Percentiles rank a stretch among this genome's conserved stretches.
These are phyloP conservation scores for Panagrolaimus sp. DNA, from an alignment of 1,140 invertebrate genomes.

Conservation along the genomic window DNA sequence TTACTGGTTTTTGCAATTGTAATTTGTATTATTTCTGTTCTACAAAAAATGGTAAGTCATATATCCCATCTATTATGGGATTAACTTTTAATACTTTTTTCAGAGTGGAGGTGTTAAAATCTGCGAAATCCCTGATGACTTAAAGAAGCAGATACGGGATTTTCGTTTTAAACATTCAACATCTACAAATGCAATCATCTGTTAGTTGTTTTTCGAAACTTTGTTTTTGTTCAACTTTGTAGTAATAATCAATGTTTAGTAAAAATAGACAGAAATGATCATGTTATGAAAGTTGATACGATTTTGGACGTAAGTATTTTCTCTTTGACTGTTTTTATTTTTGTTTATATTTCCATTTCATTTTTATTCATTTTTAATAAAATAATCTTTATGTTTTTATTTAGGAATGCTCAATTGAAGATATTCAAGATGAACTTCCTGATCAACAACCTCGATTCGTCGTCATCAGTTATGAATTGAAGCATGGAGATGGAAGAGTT, in stretches of 20 bases:
- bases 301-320: too few species aligned
- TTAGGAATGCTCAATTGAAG: conserved; percentile 72
- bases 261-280: conserved; percentile 77
- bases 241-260: conserved; percentile 63
- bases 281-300: conserved; percentile 64
- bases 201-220: conserved; percentile 29
- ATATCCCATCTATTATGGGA: too few species aligned
- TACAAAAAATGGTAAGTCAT: too few species aligned
- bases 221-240: background rate
- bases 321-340: too few species aligned
- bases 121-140: conserved; percentile 38
- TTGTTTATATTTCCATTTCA: too few species aligned
- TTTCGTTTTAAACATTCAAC: conserved; percentile 45
- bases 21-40: too few species aligned
- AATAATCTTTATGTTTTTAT: conserved; percentile 30
- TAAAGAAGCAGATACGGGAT: conserved; percentile 36
- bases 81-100: conserved; percentile 16
- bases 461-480: conserved; percentile 78
- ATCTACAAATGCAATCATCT: conserved; percentile 46
- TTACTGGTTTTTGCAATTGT: too few species aligned
- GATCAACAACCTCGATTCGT: conserved; percentile 82
- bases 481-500: conserved; percentile 75
- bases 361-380: too few species aligned
- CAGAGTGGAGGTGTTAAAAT: conserved; percentile 37
- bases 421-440: conserved; percentile 74